A percentile compares a stretch with the other conserved stretches of the same genome.
Evolutionary conservation across 2,797 vertebrate species (phyloP).

Genomic region (Knipowitschia caucasica): DNA sequence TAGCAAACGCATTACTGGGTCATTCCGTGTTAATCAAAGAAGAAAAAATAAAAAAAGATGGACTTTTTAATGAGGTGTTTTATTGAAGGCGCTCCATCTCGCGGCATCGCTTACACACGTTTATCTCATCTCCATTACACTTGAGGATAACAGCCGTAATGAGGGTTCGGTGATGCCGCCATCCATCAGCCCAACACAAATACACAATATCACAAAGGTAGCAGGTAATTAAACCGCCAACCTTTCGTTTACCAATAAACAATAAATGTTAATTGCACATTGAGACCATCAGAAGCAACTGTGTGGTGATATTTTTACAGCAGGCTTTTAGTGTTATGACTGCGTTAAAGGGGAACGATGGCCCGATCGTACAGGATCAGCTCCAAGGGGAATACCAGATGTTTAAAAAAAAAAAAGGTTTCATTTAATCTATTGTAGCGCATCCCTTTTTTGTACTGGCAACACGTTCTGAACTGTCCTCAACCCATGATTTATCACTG

Average conservation of each 20-base stretch:
- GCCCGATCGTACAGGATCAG: neutral
- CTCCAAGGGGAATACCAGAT: neutral
- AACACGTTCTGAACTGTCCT: too few species aligned
- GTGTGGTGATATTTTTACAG: neutral
- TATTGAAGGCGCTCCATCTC: slow-evolving; percentile 9
- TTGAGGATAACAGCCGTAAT: slow-evolving; percentile 3
- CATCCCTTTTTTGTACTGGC: too few species aligned
- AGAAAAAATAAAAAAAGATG: slow-evolving; percentile 7
- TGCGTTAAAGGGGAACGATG: neutral
- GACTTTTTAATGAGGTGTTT: slow-evolving; percentile 29
- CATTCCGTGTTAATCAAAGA: slow-evolving; percentile 17
- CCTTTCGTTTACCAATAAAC: slow-evolving; percentile 1
- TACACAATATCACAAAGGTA: slow-evolving; percentile 1
- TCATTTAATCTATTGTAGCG: too few species aligned
- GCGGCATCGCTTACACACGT: slow-evolving; percentile 5
- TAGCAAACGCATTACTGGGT: slow-evolving; percentile 18
- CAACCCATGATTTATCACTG: too few species aligned
- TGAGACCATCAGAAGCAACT: neutral
- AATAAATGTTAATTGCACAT: neutral
- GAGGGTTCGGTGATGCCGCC: neutral
- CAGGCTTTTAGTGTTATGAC: neutral
- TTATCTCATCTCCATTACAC: slow-evolving; percentile 6
- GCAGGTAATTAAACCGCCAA: neutral
- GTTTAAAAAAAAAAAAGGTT: neutral
- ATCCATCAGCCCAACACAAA: neutral